These are phyloP conservation scores for Manis crassicaudata DNA, from an alignment of 2,797 vertebrate genomes.

Conservation along the genomic window DNA sequence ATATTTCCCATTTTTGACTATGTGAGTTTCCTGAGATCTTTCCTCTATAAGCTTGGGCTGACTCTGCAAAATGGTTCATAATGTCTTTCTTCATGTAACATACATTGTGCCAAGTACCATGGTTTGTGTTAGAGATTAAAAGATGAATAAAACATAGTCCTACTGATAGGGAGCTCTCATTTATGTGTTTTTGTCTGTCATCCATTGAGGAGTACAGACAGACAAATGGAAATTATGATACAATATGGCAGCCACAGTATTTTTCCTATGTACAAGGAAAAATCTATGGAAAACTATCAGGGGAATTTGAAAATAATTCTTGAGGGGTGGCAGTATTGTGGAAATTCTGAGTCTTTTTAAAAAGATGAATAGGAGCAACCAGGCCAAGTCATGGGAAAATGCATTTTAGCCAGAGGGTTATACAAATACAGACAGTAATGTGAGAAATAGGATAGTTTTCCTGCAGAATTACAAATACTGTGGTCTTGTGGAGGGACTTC, in stretches of 20 bases:
- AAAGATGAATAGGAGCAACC: background rate
- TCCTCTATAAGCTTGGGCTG: background rate
- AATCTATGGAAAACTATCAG: slow-evolving; percentile 3
- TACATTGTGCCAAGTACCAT: background rate
- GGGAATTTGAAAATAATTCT: slow-evolving; percentile 1
- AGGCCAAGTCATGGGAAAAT: background rate
- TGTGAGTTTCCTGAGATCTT: background rate
- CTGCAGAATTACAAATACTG: background rate
- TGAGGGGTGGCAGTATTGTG: background rate
- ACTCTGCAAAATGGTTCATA: background rate
- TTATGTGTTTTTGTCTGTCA: background rate
- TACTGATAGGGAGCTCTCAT: background rate
- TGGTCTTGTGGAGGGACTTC: background rate
- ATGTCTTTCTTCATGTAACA: slow-evolving; percentile 29
- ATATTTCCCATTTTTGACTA: background rate
- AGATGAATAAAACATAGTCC: background rate
- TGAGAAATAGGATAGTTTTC: background rate
- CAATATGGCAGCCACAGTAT: background rate
- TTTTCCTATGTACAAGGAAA: background rate
- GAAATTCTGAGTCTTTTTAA: background rate
- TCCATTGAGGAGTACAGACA: background rate
- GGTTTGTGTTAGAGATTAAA: background rate
- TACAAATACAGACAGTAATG: background rate
- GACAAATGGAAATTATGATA: background rate
- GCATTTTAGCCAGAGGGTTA: background rate